A percentile compares a stretch with the other conserved stretches of the same genome.
Evolutionary conservation across 2,888 invertebrate genomes (phyloP).

Genomic region (Patella depressa): DNA sequence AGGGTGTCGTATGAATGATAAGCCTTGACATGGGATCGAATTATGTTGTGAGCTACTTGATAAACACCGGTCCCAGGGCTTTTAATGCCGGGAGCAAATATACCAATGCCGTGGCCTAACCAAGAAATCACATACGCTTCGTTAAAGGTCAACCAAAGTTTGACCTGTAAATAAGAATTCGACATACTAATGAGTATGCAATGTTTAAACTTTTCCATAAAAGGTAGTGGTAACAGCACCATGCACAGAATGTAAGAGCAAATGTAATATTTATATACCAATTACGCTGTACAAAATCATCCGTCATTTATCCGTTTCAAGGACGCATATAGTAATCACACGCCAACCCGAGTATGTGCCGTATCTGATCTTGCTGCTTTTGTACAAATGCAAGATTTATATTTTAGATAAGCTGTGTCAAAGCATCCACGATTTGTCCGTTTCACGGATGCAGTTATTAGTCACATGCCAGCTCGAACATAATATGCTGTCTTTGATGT

Average conservation of each 20-base stretch:
- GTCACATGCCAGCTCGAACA: too few species aligned
- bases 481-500: too few species aligned
- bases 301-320: too few species aligned
- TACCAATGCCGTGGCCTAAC: constrained; percentile 48
- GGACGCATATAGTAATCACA: too few species aligned
- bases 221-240: neutral
- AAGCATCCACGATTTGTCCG: too few species aligned
- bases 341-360: neutral
- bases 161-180: constrained; percentile 43
- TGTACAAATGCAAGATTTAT: too few species aligned
- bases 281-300: too few species aligned
- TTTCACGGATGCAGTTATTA: too few species aligned
- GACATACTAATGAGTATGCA: too few species aligned
- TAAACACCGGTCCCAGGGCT: constrained; percentile 72
- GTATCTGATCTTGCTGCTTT: too few species aligned
- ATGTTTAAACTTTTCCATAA: neutral
- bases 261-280: neutral
- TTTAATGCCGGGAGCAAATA: constrained; percentile 45
- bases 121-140: constrained; percentile 75
- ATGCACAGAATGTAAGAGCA: neutral
- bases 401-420: too few species aligned
- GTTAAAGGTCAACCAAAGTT: constrained; percentile 83
- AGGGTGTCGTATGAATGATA: constrained; percentile 73
- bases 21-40: constrained; percentile 78
- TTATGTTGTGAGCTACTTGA: constrained; percentile 77